Evolutionary conservation across 2,888 invertebrate genomes (phyloP).

Genomic region (Ischnura elegans): DNA sequence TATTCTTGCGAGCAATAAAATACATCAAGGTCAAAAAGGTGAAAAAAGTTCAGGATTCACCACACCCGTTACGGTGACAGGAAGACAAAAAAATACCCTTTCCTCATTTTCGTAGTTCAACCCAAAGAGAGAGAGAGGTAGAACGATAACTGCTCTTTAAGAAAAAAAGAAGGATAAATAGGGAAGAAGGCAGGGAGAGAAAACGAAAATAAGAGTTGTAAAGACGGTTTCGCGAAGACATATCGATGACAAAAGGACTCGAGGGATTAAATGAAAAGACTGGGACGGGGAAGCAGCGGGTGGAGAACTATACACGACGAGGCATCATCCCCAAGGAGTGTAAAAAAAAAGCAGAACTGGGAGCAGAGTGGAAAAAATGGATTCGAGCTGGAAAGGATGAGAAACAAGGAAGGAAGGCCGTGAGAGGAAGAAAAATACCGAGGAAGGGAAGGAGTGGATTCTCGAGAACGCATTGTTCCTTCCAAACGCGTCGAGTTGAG

Average conservation of each 20-base stretch:
- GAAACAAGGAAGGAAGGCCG: not conserved
- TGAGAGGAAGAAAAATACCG: not conserved
- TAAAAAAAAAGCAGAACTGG: not conserved
- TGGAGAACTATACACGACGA: constrained; percentile 3
- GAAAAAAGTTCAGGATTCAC: constrained; percentile 20
- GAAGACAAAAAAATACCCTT: not conserved
- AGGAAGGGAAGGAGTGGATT: not conserved
- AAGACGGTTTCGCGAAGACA: not conserved
- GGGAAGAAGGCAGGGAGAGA: not conserved
- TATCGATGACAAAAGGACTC: constrained; percentile 30
- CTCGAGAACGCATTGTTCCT: constrained; percentile 22
- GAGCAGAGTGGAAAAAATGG: not conserved
- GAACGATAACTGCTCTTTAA: not conserved
- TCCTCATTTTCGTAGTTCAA: not conserved
- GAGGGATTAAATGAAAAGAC: constrained; percentile 8
- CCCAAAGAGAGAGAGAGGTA: too few species aligned
- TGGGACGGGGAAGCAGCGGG: not conserved
- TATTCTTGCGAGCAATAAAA: not conserved
- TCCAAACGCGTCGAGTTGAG: not conserved
- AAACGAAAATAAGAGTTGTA: not conserved
- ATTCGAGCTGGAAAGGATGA: not conserved
- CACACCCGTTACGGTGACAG: not conserved
- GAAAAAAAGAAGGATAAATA: not conserved
- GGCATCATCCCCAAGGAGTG: not conserved
- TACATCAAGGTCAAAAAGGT: not conserved